A percentile compares a stretch with the other conserved stretches of the same genome.
These are phyloP conservation scores for Pterois miles DNA, from an alignment of 2,797 vertebrate species.

Conservation along the genomic window DNA sequence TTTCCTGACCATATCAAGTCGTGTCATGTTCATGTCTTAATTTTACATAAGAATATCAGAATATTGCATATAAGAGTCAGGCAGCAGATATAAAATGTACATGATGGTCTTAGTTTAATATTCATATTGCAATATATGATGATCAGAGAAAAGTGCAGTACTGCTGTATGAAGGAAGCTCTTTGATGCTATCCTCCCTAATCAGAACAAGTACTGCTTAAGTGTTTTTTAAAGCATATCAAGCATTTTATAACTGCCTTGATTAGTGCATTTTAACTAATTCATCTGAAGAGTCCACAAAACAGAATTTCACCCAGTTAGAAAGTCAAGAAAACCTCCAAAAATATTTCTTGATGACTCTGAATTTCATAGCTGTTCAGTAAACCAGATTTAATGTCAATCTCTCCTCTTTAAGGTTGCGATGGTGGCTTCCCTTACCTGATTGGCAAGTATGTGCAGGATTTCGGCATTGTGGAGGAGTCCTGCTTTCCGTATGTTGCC, in stretches of 20 bases:
- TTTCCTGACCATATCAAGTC: not conserved
- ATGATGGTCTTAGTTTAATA: not conserved
- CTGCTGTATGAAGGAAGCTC: not conserved
- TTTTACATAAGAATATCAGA: not conserved
- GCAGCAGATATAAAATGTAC: not conserved
- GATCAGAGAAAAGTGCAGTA: not conserved
- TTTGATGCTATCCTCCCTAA: not conserved
- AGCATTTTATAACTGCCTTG: not conserved
- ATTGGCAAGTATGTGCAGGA: slow-evolving; percentile 94
- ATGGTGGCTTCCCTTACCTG: slow-evolving; percentile 96
- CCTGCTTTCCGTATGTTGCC: slow-evolving; percentile 89
- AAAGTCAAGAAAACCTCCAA: not conserved
- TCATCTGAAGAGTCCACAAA: not conserved
- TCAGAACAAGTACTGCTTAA: not conserved
- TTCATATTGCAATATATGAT: not conserved
- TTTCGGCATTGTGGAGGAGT: slow-evolving; percentile 93
- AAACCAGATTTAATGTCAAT: not conserved
- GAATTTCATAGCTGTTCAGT: not conserved
- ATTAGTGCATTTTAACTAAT: slow-evolving; percentile 1
- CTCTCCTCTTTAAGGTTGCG: slow-evolving; percentile 84
- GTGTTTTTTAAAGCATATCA: not conserved
- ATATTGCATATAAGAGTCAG: not conserved
- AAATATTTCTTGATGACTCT: not conserved
- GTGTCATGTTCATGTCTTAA: not conserved
- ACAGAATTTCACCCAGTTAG: not conserved